Conservation (phyloP, 2,888 invertebrate genomes). For the Microctonus brassicae region DNA sequence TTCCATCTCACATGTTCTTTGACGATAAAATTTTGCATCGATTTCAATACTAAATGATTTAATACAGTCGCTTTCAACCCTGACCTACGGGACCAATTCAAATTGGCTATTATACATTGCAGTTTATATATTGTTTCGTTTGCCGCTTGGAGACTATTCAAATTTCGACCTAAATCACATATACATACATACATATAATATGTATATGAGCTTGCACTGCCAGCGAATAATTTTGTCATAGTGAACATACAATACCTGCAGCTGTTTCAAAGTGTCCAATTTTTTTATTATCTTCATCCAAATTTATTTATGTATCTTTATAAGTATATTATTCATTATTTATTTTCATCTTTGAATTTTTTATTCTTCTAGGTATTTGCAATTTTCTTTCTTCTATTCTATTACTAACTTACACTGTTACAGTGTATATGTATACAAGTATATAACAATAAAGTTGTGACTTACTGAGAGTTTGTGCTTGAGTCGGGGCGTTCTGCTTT, state of each 20-base stretch:
- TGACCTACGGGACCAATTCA: conserved; percentile 30
- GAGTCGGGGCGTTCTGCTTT: conserved; percentile 58
- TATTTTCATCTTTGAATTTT: background rate
- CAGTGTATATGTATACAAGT: background rate
- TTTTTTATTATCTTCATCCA: background rate
- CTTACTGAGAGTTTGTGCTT: conserved; percentile 64
- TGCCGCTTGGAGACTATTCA: conserved; percentile 38
- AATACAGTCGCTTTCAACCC: conserved; percentile 27
- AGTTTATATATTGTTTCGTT: background rate
- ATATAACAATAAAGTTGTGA: background rate
- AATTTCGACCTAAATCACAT: conserved; percentile 44
- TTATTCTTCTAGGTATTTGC: background rate
- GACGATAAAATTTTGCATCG: conserved; percentile 31
- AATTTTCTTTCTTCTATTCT: background rate
- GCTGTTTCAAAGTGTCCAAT: conserved; percentile 22
- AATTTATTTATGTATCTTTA: background rate
- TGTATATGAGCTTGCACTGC: background rate
- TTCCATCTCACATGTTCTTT: conserved; percentile 23
- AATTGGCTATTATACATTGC: conserved; percentile 20
- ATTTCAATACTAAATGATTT: conserved; percentile 29
- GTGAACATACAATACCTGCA: conserved; percentile 11
- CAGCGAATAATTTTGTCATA: conserved; percentile 27
- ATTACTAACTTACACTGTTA: background rate
- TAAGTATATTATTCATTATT: background rate
- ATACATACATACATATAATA: background rate